Conservation (phyloP, 2,113 vertebrate species). For the Anseranas semipalmata region DNA sequence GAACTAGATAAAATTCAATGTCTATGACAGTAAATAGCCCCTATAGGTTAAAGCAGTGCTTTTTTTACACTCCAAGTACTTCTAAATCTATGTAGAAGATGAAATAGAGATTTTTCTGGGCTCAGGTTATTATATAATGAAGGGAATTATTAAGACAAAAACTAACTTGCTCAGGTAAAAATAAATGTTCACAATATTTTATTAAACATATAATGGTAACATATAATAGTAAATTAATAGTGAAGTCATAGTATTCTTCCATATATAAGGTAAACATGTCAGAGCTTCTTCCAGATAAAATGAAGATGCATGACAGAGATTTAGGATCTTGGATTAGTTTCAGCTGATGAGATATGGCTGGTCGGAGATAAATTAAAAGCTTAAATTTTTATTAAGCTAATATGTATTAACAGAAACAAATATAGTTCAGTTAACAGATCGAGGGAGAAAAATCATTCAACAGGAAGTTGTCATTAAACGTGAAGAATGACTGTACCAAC, state of each 20-base stretch:
- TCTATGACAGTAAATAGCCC: not conserved
- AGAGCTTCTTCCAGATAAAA: not conserved
- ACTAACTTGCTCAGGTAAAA: not conserved
- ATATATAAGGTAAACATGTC: not conserved
- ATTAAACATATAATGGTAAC: not conserved
- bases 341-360: not conserved
- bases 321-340: conserved; percentile 35
- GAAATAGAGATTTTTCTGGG: not conserved
- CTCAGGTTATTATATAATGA: not conserved
- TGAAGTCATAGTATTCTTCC: not conserved
- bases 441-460: conserved; percentile 27
- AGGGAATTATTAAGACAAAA: not conserved
- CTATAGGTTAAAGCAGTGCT: not conserved
- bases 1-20: not conserved
- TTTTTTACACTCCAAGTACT: not conserved
- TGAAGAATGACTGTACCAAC: not conserved
- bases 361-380: conserved; percentile 23
- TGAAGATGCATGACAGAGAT: conserved; percentile 6
- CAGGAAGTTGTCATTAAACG: not conserved
- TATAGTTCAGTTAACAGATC: not conserved
- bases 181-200: not conserved
- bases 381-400: conserved; percentile 20
- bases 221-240: not conserved
- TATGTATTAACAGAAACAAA: conserved; percentile 4
- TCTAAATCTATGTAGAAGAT: not conserved